Evolutionary conservation across 2,888 invertebrate species (phyloP).

Genomic region (Axea sp.): DNA sequence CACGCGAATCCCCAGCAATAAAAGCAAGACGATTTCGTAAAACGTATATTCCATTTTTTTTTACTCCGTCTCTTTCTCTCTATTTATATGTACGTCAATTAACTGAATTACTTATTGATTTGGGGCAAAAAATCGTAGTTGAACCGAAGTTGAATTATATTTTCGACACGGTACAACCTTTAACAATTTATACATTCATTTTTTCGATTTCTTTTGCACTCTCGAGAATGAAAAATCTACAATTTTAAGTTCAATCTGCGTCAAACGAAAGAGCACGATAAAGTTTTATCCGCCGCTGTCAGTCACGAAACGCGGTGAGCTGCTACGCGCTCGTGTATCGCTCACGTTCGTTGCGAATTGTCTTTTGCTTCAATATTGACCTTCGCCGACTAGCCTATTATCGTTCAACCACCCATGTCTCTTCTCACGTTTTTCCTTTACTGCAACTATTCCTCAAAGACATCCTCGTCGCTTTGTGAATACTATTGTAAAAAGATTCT

Average conservation of each 20-base stretch:
- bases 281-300: conserved; percentile 68
- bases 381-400: conserved; percentile 66
- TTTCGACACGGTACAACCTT: no score
- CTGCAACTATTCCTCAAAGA: conserved; percentile 34
- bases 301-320: conserved; percentile 65
- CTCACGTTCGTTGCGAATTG: conserved; percentile 48
- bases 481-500: conserved; percentile 23
- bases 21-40: no score
- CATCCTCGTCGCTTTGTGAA: conserved; percentile 39
- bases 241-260: conserved; percentile 44
- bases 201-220: background rate
- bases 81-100: no score
- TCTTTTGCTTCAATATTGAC: conserved; percentile 68
- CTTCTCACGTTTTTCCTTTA: conserved; percentile 57
- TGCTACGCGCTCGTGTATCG: conserved; percentile 23
- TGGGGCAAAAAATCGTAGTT: no score
- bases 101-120: no score
- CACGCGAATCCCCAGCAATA: no score
- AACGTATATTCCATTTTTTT: no score
- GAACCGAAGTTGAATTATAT: no score
- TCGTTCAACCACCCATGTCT: conserved; percentile 63
- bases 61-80: no score
- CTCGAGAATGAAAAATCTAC: conserved; percentile 2
- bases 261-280: conserved; percentile 66
- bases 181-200: background rate